Evolutionary conservation across 2,113 vertebrate species (phyloP), one percentile per base, ranked within the genome.

Genomic region (Tautogolabrus adspersus): DNA sequence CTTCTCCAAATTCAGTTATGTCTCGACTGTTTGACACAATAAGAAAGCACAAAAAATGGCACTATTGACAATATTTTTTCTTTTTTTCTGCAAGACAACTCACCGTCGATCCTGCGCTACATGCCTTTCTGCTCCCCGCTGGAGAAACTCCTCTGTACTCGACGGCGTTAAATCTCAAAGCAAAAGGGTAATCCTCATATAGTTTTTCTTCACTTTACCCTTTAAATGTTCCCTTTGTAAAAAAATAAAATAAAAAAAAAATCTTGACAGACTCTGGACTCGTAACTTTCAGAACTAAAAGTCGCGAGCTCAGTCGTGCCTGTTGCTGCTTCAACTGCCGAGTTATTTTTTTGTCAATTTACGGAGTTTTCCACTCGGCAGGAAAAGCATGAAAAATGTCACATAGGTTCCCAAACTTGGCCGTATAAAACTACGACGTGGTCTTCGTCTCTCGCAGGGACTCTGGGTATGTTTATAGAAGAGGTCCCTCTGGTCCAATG

Each of bases 71-170:
- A 10, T 63, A 34, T 62, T 38, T 13, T 69, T n/a, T 15, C 10
- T 2, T 8, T 59, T 23, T 47, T 15, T 19, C 47, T 13, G 37
- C 30, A 34, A 15, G 47, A 58, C 10, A 79, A 82, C 88, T 90
- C 76, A 91, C 92, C 88, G 55, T 63, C 40, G 58, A 42, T 91
- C 75, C 62, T 77, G 69, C 63, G 84, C 84, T 93, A 93, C 91
- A 90, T 91, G 75, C 82, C 72, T 75, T 26, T 76, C 62, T 77
- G 63, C 64, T 82, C 61, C 66, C 70, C 59, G 52, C 15, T 23
- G 47, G 44, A 70, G 21, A 90, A 74, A 68, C 44, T 59, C 72
- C 19, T 34, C 70, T 73, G 19, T 22, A 56, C 62, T 83, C 79
- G 75, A 76, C 73, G 66, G 15, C 21, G 63, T 16, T 64, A 69